phyloP scores from a whole-genome alignment of 2,797 vertebrate species.

The Salarias fasciatus region DNA sequence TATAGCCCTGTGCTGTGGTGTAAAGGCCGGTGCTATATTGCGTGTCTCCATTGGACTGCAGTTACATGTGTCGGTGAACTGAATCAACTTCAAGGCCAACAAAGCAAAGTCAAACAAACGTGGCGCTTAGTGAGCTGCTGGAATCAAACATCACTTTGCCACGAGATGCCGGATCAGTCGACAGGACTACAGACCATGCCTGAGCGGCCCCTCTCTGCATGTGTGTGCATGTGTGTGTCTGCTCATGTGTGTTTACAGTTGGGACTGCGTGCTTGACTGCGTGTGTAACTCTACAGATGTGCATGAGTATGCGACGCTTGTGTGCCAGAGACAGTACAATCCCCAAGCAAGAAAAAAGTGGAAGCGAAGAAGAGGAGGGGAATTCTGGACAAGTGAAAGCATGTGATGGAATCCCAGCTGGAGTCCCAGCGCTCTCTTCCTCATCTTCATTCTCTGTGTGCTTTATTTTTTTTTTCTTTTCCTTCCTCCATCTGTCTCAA shows the following conservation, averaged over 20 bases:
- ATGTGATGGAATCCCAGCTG: conserved; percentile 34
- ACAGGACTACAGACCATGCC: conserved; percentile 44
- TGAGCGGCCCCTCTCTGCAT: conserved; percentile 38
- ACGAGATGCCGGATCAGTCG: conserved; percentile 55
- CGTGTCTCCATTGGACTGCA: conserved; percentile 5
- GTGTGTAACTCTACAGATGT: conserved; percentile 66
- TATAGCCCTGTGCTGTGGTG: neutral
- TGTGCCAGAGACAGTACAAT: conserved; percentile 57
- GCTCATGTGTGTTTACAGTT: conserved; percentile 34
- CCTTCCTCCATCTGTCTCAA: conserved; percentile 28
- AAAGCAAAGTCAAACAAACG: conserved; percentile 49
- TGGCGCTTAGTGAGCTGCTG: conserved; percentile 54
- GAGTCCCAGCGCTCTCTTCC: conserved; percentile 31
- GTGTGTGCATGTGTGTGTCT: conserved; percentile 6
- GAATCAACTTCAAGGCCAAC: too few relatives aligned
- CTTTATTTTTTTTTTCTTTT: conserved; percentile 8
- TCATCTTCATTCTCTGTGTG: conserved; percentile 27
- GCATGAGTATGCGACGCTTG: conserved; percentile 55
- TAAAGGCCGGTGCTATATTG: conserved; percentile 12
- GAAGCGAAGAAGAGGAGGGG: conserved; percentile 12
- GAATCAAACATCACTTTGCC: conserved; percentile 53
- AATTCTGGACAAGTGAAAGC: conserved; percentile 25
- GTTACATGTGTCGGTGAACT: conserved; percentile 18
- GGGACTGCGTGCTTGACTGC: conserved; percentile 54
- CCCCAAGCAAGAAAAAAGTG: conserved; percentile 32